These are phyloP conservation scores for Arothron firmamentum DNA, from an alignment of 2,113 vertebrate species.

Conservation along the genomic window DNA sequence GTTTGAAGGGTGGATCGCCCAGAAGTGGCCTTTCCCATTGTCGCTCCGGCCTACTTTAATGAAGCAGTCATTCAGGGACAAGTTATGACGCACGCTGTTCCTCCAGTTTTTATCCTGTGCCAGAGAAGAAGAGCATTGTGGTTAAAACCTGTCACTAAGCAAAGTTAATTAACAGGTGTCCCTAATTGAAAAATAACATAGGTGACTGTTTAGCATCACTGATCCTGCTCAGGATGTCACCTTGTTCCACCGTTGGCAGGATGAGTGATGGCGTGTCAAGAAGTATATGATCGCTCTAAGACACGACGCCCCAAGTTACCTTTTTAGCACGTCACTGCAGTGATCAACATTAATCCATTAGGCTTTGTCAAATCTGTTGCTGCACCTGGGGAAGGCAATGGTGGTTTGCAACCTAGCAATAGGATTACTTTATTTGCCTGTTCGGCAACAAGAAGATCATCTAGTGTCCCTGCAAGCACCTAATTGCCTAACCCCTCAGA, in stretches of 20 bases:
- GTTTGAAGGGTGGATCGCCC: conserved; percentile 81
- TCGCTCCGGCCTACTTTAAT: conserved; percentile 81
- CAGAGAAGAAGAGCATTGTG: not conserved
- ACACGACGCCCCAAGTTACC: conserved; percentile 51
- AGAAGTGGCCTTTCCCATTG: conserved; percentile 83
- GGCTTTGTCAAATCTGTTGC: conserved; percentile 56
- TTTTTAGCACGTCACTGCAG: conserved; percentile 60
- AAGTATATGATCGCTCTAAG: conserved; percentile 44
- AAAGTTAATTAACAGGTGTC: conserved; percentile 15
- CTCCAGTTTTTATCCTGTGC: conserved; percentile 84
- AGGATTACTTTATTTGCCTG: conserved; percentile 69
- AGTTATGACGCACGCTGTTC: conserved; percentile 82
- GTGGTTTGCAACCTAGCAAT: conserved; percentile 63
- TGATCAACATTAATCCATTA: conserved; percentile 56
- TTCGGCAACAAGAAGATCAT: conserved; percentile 69
- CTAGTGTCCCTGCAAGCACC: conserved; percentile 43
- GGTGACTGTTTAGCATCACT: conserved; percentile 37
- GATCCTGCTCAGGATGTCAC: conserved; percentile 47
- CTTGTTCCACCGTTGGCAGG: conserved; percentile 44
- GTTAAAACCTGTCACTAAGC: conserved; percentile 9
- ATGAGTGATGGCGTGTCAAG: conserved; percentile 37
- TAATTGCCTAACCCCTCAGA: conserved; percentile 57
- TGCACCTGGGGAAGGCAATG: conserved; percentile 55
- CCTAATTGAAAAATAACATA: conserved; percentile 25
- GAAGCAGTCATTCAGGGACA: conserved; percentile 82